Evolutionary conservation across 1,140 invertebrate species (phyloP).

Genomic region (Drosophila oshimai): DNA sequence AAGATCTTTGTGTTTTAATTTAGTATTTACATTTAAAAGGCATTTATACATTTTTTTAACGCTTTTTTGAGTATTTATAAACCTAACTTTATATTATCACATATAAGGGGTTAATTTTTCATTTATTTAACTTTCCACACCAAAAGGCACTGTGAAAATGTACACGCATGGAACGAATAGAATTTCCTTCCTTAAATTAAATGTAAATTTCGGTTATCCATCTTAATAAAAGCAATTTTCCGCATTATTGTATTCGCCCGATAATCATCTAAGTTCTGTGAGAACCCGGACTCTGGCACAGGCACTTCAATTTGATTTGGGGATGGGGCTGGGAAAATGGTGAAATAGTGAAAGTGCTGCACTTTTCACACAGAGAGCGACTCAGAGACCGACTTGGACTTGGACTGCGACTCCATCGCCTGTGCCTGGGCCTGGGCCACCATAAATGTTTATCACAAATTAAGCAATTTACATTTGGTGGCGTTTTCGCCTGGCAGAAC

Average conservation of each 20-base stretch:
- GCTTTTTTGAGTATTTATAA: too few species aligned
- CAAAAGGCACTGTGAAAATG: not conserved
- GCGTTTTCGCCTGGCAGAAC: conserved; percentile 40
- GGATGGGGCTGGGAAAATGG: not conserved
- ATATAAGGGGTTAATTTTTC: too few species aligned
- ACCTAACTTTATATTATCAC: too few species aligned
- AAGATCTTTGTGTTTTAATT: too few species aligned
- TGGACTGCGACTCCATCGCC: not conserved
- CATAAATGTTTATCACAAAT: conserved; percentile 75
- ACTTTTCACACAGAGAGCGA: conserved; percentile 75
- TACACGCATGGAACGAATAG: conserved; percentile 3
- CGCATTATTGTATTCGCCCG: conserved; percentile 32
- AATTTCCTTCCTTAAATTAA: conserved; percentile 8
- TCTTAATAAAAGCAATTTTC: conserved; percentile 48
- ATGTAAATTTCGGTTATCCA: conserved; percentile 41
- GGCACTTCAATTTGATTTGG: conserved; percentile 46
- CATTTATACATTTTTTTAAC: too few species aligned
- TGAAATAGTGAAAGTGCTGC: conserved; percentile 62
- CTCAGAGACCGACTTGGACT: not conserved
- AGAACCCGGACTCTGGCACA: not conserved
- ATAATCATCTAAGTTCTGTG: conserved; percentile 26
- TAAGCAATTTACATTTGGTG: conserved; percentile 73
- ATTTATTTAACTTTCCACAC: not conserved
- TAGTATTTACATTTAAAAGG: too few species aligned
- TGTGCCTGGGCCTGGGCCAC: conserved; percentile 50